phyloP scores from a whole-genome alignment of 2,113 vertebrate genomes.

The Herpetotheres cachinnans region DNA sequence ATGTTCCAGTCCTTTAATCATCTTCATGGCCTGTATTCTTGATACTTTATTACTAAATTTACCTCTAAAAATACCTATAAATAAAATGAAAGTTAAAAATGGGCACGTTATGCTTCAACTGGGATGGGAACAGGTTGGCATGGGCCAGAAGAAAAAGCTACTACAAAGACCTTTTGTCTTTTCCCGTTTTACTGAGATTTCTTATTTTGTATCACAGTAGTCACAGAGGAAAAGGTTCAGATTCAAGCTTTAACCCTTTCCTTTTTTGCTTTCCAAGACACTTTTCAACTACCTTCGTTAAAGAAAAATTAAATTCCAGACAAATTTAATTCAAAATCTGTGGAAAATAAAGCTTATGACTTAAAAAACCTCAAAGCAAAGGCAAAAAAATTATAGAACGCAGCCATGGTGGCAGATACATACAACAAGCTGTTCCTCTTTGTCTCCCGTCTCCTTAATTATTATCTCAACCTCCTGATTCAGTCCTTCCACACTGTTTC shows the following conservation, averaged over 20 bases:
- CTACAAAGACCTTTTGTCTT: not conserved
- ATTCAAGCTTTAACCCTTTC: not conserved
- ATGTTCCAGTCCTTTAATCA: not conserved
- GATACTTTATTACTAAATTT: not conserved
- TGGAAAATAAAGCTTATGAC: not conserved
- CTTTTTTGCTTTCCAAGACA: not conserved
- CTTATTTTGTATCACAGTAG: not conserved
- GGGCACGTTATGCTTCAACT: not conserved
- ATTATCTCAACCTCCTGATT: constrained; percentile 99
- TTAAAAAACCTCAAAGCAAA: not conserved
- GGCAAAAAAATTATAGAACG: not conserved
- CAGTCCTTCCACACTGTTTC: constrained; percentile 96
- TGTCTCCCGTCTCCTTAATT: constrained; percentile 93
- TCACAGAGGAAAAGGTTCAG: not conserved
- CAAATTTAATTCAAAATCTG: not conserved
- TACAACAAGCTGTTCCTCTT: constrained; percentile 93
- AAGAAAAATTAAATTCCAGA: not conserved
- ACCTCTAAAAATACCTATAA: not conserved
- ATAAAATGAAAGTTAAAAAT: not conserved
- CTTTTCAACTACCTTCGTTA: not conserved
- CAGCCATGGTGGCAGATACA: constrained; percentile 62
- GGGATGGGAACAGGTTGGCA: not conserved
- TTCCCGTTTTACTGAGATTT: not conserved
- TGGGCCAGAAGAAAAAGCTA: not conserved
- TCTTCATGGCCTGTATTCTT: not conserved